Evolutionary conservation across 53 echinoderm and acorn worm genomes (phyloP).

Genomic region (Echinarachnius parma): DNA sequence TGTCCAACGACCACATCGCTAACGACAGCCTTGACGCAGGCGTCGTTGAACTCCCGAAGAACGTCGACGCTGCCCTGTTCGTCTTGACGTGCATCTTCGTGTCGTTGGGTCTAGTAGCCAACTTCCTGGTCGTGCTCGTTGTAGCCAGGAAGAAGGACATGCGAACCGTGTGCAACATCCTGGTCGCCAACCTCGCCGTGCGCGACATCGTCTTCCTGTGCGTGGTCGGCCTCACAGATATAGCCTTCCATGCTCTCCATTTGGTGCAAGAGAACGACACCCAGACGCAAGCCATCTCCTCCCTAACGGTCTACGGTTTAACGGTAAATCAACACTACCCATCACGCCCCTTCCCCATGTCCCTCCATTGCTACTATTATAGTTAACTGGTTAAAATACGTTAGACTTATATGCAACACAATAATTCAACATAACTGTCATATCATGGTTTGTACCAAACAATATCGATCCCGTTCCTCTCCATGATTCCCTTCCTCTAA

Average conservation of each 20-base stretch:
- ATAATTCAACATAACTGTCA: too few species aligned
- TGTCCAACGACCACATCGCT: too few species aligned
- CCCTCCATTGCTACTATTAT: too few species aligned
- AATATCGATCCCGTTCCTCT: too few species aligned
- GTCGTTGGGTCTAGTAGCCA: conserved; percentile 11
- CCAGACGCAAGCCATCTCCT: neutral
- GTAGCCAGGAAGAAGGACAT: conserved; percentile 23
- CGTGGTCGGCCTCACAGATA: neutral
- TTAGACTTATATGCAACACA: too few species aligned
- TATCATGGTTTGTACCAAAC: too few species aligned
- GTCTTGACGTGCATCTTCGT: conserved; percentile 7
- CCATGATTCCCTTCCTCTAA: too few species aligned
- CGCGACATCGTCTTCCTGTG: conserved; percentile 30
- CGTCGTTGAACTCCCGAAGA: neutral
- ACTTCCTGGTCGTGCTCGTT: conserved; percentile 16
- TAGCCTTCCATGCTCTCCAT: neutral
- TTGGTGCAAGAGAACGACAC: neutral
- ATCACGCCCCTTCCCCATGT: too few species aligned
- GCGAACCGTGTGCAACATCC: conserved; percentile 30
- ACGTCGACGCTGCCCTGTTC: neutral
- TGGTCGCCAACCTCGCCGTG: conserved; percentile 30
- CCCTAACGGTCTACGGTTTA: conserved; percentile 2
- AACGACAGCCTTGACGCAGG: too few species aligned
- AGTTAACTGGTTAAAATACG: too few species aligned
- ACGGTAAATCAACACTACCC: too few species aligned